Conservation (phyloP, 1,140 invertebrate species). For the Lysiphlebus fabarum region DNA sequence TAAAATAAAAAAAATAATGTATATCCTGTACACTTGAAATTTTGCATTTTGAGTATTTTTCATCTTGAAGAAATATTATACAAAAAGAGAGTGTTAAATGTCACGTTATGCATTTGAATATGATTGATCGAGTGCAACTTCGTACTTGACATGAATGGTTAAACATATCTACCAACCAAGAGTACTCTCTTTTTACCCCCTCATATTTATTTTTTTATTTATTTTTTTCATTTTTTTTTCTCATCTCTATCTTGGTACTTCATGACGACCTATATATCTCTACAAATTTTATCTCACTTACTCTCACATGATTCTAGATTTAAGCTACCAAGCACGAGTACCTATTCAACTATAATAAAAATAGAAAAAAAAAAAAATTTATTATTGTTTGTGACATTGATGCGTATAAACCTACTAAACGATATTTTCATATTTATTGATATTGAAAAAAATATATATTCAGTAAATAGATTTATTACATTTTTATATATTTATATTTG, state of each 20-base stretch:
- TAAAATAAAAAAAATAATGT: too few species aligned
- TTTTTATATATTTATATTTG: too few species aligned
- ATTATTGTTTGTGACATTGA: conserved; percentile 22
- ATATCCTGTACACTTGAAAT: too few species aligned
- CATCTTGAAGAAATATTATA: conserved; percentile 12
- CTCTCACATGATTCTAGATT: background rate
- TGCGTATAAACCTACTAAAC: background rate
- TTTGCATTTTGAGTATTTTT: background rate
- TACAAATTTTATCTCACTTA: too few species aligned
- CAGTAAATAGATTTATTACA: too few species aligned
- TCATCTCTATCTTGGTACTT: too few species aligned
- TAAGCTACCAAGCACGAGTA: conserved; percentile 20
- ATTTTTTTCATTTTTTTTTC: too few species aligned
- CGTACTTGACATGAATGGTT: conserved; percentile 35
- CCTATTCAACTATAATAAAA: conserved; percentile 24
- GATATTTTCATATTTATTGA: too few species aligned
- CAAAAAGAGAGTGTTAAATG: conserved; percentile 7
- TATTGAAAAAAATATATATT: too few species aligned
- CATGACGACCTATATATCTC: too few species aligned
- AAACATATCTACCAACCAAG: conserved; percentile 18
- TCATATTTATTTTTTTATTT: too few species aligned
- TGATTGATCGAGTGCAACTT: conserved; percentile 46
- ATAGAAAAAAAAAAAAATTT: too few species aligned
- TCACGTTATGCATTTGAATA: conserved; percentile 38
- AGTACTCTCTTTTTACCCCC: background rate